Base-by-base conservation (phyloP, 2,113 vertebrate genomes). In the Thalassoma bifasciatum region DNA sequence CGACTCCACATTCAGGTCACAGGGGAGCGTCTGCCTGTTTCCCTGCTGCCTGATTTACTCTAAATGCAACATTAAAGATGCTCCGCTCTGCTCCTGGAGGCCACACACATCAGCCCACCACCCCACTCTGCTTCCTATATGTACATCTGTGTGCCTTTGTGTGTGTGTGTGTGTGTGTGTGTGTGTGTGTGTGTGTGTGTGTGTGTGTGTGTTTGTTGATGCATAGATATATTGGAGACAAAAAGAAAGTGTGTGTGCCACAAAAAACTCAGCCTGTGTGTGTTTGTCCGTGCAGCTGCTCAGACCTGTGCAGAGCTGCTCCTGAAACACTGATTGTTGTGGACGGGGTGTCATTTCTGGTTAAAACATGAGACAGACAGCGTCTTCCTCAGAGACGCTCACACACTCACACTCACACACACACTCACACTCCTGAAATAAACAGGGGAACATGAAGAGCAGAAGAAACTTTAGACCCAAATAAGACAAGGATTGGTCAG, bases 21-120 rank as follows among this genome's bases (percentile, higher is more conserved):
- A 81, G 91, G 96, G 96, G 98, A 98, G 93, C 83, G 86, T 92
- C 94, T 95, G 95, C 95, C 95, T 95, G 94, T 94, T 85, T 65
- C 81, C 69, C 94, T 94, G 95, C 93, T 93, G 94, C 92, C 93
- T 96, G 96, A 96, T 97, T 97, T 96, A 94, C 94, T 96, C 95
- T 96, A 96, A 97, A 96, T 96, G 95, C 95, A 95, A 95, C 96
- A 96, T 97, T 96, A 97, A 96, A 95, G 94, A 96, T 95, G 46
- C 46, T 49, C 93, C 91, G 50, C 66, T 51, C 67, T 75, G n/a
- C 57, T 77, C 30, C 65, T 65, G 59, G 37, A 63, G 38, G 34
- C 53, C 75, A 38, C 17, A 36, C 59, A 64, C 69, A 63, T n/a
- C 23, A 47, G 46, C 22, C 53, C 10, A 17, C 36, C 53, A 34